Percentiles rank a stretch among this genome's conserved stretches.
These are phyloP conservation scores for Acropternis orthonyx DNA, from an alignment of 2,797 vertebrate genomes.

Conservation along the genomic window DNA sequence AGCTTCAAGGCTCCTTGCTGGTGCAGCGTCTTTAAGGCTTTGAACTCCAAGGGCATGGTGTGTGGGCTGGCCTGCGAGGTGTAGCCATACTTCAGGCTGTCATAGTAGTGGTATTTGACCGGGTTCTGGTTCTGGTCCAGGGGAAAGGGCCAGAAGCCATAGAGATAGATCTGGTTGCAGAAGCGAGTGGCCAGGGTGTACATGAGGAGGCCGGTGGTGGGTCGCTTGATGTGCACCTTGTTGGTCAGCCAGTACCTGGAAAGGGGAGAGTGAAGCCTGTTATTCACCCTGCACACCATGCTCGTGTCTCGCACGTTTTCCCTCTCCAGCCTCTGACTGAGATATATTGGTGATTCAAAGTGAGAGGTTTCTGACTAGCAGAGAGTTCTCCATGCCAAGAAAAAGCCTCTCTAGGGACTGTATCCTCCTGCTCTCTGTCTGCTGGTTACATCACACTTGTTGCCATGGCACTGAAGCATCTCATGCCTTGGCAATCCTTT, in stretches of 20 bases:
- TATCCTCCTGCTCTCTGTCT: constrained; percentile 44
- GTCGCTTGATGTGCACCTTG: constrained; percentile 95
- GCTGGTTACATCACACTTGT: constrained; percentile 44
- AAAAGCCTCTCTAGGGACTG: constrained; percentile 28
- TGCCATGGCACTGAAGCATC: constrained; percentile 59
- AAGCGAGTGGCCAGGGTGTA: constrained; percentile 98
- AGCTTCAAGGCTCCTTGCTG: constrained; percentile 92
- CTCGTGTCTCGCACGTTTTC: background rate
- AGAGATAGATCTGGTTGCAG: constrained; percentile 95
- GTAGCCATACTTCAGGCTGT: constrained; percentile 91
- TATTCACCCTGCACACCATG: accelerated
- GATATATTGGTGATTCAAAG: background rate
- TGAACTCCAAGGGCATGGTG: constrained; percentile 97
- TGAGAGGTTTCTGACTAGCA: constrained; percentile 19
- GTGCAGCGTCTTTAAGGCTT: constrained; percentile 89
- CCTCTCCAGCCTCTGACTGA: background rate
- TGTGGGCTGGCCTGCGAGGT: constrained; percentile 93
- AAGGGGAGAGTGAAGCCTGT: background rate
- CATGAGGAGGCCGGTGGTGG: constrained; percentile 96
- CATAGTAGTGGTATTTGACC: constrained; percentile 97
- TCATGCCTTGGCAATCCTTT: constrained; percentile 35
- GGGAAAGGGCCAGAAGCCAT: constrained; percentile 96
- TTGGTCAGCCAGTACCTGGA: constrained; percentile 96
- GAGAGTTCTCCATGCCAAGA: constrained; percentile 30
- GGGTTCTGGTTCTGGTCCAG: constrained; percentile 84